These are phyloP conservation scores for Caenorhabditis zanzibari DNA, from an alignment of 2,888 invertebrate genomes.

Conservation along the genomic window DNA sequence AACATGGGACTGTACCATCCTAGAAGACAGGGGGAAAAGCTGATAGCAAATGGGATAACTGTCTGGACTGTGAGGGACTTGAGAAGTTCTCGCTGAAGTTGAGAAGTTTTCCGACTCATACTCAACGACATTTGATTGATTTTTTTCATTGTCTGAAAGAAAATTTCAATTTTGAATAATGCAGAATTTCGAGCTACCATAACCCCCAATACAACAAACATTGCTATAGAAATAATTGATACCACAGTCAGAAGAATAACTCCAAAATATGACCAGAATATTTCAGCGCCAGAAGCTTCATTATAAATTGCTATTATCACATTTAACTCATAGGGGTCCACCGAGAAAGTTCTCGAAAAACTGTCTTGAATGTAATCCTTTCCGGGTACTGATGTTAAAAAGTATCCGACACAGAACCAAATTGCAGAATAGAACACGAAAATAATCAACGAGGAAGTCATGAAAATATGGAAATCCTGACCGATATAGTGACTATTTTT, in stretches of 20 bases:
- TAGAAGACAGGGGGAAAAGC: slow-evolving; percentile 19
- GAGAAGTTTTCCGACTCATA: not conserved
- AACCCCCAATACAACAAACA: not conserved
- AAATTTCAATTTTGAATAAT: not conserved
- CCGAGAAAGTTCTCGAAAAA: not conserved
- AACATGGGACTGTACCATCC: slow-evolving; percentile 29
- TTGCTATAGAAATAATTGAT: not conserved
- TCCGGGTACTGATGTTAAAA: not conserved
- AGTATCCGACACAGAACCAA: not conserved
- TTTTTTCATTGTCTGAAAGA: slow-evolving; percentile 2
- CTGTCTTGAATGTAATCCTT: not conserved
- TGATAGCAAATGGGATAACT: slow-evolving; percentile 19
- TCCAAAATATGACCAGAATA: not conserved
- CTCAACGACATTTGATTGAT: not conserved
- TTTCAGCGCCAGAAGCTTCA: not conserved
- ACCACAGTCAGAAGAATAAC: not conserved
- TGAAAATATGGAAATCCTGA: not conserved
- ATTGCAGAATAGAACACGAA: not conserved
- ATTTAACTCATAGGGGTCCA: not conserved
- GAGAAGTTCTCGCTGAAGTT: slow-evolving; percentile 16
- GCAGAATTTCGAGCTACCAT: too few relatives aligned
- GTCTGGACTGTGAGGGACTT: slow-evolving; percentile 20
- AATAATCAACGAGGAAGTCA: not conserved
- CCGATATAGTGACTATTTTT: not conserved
- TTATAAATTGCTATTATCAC: not conserved